Evolutionary conservation across 2,888 invertebrate genomes (phyloP).

Genomic region (Nemurella pictetii): DNA sequence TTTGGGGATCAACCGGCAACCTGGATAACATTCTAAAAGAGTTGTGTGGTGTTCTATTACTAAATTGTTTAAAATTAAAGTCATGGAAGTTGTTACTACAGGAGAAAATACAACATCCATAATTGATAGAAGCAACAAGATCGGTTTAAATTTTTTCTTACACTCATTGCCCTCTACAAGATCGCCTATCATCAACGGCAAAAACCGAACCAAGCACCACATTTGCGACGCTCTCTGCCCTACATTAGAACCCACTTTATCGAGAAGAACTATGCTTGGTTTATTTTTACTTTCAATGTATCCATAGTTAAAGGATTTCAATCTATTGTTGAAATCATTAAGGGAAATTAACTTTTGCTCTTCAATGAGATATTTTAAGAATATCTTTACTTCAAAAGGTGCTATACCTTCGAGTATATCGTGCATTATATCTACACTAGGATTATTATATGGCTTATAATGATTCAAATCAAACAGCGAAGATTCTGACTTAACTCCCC

Average conservation of each 20-base stretch:
- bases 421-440: too few relatives aligned
- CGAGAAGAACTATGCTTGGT: conserved; percentile 34
- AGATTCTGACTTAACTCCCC: too few relatives aligned
- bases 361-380: not conserved
- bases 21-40: not conserved
- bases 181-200: conserved; percentile 37
- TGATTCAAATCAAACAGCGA: too few relatives aligned
- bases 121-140: conserved; percentile 37
- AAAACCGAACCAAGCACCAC: conserved; percentile 27
- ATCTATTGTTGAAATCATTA: not conserved
- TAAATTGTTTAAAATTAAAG: conserved; percentile 25
- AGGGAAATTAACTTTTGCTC: not conserved
- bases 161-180: conserved; percentile 15
- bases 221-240: conserved; percentile 39
- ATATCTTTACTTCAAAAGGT: too few relatives aligned
- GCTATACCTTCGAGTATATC: too few relatives aligned
- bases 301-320: not conserved
- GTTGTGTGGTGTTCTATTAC: not conserved
- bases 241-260: conserved; percentile 30
- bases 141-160: conserved; percentile 35
- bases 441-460: too few relatives aligned
- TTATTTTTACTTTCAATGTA: conserved; percentile 8
- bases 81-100: conserved; percentile 33
- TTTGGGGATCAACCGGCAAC: conserved; percentile 35
- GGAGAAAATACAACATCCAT: conserved; percentile 39